Conservation (phyloP, 2,113 vertebrate species). For the Orthonyx spaldingii region DNA sequence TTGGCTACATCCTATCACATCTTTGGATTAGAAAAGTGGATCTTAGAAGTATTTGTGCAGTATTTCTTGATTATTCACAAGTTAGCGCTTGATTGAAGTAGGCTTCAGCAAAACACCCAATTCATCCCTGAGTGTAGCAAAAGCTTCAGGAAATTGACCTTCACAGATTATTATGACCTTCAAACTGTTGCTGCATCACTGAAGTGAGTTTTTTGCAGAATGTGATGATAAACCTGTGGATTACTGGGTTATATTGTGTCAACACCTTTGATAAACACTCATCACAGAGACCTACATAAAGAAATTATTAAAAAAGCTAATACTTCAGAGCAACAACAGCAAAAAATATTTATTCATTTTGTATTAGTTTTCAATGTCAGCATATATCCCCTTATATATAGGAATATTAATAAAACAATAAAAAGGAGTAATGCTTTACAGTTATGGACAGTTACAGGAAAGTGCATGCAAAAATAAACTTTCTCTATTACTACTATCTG, state of each 20-base stretch:
- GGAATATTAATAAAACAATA: background rate
- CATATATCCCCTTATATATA: background rate
- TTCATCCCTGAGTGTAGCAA: conserved; percentile 41
- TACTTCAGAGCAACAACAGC: background rate
- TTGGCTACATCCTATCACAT: conserved; percentile 75
- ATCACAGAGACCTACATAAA: background rate
- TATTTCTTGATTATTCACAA: conserved; percentile 75
- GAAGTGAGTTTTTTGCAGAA: conserved; percentile 59
- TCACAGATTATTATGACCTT: conserved; percentile 82
- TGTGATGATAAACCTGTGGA: conserved; percentile 69
- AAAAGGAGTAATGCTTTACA: background rate
- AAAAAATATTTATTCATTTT: background rate
- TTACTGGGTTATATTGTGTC: conserved; percentile 64
- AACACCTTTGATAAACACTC: conserved; percentile 48
- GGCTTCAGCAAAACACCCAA: conserved; percentile 59
- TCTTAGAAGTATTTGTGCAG: conserved; percentile 70
- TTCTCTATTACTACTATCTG: background rate
- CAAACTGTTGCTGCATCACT: conserved; percentile 57
- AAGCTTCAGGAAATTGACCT: conserved; percentile 77
- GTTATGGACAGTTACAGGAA: background rate
- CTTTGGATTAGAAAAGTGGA: conserved; percentile 71
- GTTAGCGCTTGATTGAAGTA: conserved; percentile 78
- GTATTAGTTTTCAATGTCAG: background rate
- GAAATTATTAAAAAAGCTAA: background rate
- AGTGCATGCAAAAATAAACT: background rate